Percentiles rank a stretch among this genome's conserved stretches.
These are phyloP conservation scores for Vanessa atalanta DNA, from an alignment of 1,140 invertebrate species.

Conservation along the genomic window DNA sequence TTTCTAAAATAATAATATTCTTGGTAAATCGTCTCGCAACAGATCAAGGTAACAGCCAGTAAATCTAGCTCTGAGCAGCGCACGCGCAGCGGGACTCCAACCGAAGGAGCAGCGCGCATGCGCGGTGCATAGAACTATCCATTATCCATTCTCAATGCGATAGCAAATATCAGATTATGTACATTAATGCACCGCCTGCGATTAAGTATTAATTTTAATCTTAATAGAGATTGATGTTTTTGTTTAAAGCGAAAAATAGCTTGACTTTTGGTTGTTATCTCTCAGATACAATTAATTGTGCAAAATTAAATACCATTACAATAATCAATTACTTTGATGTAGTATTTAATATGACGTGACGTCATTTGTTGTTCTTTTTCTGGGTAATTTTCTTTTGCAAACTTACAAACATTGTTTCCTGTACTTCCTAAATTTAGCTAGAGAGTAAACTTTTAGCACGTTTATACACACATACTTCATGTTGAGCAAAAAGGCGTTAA, in stretches of 20 bases:
- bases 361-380: no score
- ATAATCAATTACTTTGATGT: no score
- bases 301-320: no score
- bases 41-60: constrained; percentile 1
- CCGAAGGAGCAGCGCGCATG: neutral
- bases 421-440: no score
- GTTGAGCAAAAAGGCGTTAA: no score
- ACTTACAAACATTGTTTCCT: no score
- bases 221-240: constrained; percentile 2
- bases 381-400: no score
- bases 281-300: neutral
- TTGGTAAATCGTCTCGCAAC: neutral
- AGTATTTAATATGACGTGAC: no score
- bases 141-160: neutral
- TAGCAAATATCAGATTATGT: constrained; percentile 12
- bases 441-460: no score
- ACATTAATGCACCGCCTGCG: neutral
- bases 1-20: constrained; percentile 4
- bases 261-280: neutral
- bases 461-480: no score
- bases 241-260: neutral
- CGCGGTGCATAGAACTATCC: neutral
- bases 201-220: neutral
- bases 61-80: constrained; percentile 8
- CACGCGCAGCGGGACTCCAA: constrained; percentile 6